A percentile compares a stretch with the other conserved stretches of the same genome.
Evolutionary conservation across 2,888 invertebrate genomes (phyloP).

Genomic region (Mythimna lalbum): DNA sequence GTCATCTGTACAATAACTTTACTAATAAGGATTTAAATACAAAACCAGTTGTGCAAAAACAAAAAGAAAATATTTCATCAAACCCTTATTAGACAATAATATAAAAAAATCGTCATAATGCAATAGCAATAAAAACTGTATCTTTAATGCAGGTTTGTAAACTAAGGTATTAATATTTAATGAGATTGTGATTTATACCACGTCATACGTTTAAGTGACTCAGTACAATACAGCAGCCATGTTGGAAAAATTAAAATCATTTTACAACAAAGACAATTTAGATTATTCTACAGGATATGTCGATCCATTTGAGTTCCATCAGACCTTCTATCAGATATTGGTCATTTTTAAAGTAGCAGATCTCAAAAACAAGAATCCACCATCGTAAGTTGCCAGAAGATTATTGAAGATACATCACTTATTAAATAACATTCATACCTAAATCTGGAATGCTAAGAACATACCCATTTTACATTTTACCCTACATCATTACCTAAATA

Average conservation of each 20-base stretch:
- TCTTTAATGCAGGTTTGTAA: slow-evolving; percentile 7
- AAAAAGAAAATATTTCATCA: neutral
- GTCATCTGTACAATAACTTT: neutral
- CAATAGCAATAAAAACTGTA: slow-evolving; percentile 41
- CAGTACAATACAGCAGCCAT: slow-evolving; percentile 41
- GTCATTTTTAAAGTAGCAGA: slow-evolving; percentile 75
- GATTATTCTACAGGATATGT: slow-evolving; percentile 71
- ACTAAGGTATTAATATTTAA: slow-evolving; percentile 17
- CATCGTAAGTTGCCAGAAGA: slow-evolving; percentile 45
- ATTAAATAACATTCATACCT: no score
- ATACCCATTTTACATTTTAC: no score
- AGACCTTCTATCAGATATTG: slow-evolving; percentile 70
- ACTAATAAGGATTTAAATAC: neutral
- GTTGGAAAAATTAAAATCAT: slow-evolving; percentile 67
- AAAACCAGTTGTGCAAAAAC: no score
- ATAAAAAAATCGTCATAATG: neutral
- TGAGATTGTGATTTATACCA: neutral
- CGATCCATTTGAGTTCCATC: slow-evolving; percentile 77
- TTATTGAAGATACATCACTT: neutral
- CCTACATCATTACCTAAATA: no score
- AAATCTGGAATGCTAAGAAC: no score
- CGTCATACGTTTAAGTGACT: slow-evolving; percentile 5
- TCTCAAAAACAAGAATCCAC: slow-evolving; percentile 56
- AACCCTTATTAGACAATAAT: neutral
- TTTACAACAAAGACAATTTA: slow-evolving; percentile 73